Conservation (phyloP, 2,797 vertebrate species). For the Botia almorhae region DNA sequence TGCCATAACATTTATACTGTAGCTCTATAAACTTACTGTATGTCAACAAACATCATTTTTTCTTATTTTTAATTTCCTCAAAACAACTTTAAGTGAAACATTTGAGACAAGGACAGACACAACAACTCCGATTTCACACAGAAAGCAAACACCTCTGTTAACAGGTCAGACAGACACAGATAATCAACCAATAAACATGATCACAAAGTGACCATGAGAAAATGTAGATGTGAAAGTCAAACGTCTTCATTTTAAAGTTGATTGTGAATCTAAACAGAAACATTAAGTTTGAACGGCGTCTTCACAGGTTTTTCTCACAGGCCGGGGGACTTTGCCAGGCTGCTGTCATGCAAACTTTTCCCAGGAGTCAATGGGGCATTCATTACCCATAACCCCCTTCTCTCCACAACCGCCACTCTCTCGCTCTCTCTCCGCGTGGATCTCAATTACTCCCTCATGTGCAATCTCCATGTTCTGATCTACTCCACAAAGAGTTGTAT, state of each 20-base stretch:
- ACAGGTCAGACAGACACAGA: too few relatives aligned
- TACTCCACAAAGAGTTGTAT: neutral
- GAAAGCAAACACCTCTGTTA: too few relatives aligned
- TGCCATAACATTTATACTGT: too few relatives aligned
- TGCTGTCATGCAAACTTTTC: conserved; percentile 52
- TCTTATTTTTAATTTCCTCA: too few relatives aligned
- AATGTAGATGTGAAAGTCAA: neutral
- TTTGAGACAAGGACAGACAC: too few relatives aligned
- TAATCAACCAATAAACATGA: too few relatives aligned
- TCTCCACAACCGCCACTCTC: conserved; percentile 25
- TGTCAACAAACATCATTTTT: too few relatives aligned
- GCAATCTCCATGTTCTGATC: conserved; percentile 3
- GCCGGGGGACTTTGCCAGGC: conserved; percentile 44
- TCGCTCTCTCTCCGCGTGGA: conserved; percentile 11
- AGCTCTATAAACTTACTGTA: too few relatives aligned
- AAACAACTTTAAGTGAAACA: too few relatives aligned
- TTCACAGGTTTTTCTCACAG: neutral
- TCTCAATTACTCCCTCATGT: conserved; percentile 58
- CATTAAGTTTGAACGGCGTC: conserved; percentile 1
- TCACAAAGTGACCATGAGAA: too few relatives aligned
- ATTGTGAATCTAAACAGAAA: conserved; percentile 32
- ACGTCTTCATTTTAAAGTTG: conserved; percentile 5
- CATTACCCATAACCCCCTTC: conserved; percentile 50
- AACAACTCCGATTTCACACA: too few relatives aligned
- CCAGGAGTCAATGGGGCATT: conserved; percentile 43